These are phyloP conservation scores for Brienomyrus brachyistius DNA, from an alignment of 2,113 vertebrate genomes.

Conservation along the genomic window DNA sequence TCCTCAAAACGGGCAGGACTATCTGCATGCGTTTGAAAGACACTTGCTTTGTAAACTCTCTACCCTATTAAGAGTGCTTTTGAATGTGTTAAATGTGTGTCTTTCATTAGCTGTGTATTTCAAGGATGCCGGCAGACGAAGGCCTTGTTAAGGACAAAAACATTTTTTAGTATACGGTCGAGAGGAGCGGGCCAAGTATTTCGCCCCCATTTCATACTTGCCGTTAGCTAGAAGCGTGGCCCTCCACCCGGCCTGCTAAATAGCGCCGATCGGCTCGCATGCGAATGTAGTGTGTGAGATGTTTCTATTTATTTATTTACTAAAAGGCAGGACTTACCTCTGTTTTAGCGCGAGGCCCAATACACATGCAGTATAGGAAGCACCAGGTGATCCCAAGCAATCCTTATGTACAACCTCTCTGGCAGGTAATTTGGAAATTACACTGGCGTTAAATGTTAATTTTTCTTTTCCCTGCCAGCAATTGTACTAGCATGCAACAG, in stretches of 20 bases:
- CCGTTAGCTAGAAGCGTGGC: not conserved
- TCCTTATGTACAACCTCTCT: conserved; percentile 32
- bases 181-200: not conserved
- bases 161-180: not conserved
- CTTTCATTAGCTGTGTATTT: not conserved
- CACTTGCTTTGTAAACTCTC: not conserved
- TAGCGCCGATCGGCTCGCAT: not conserved
- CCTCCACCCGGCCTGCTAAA: not conserved
- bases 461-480: conserved; percentile 29
- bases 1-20: too few species aligned
- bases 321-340: not conserved
- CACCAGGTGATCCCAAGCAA: conserved; percentile 12
- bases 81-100: not conserved
- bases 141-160: not conserved
- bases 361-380: conserved; percentile 9
- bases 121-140: not conserved
- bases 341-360: not conserved
- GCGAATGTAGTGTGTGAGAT: not conserved
- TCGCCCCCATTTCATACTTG: not conserved
- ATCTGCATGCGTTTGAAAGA: not conserved
- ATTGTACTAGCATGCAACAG: conserved; percentile 35
- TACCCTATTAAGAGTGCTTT: not conserved
- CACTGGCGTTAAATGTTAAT: conserved; percentile 35
- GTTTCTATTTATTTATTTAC: not conserved
- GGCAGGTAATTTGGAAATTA: conserved; percentile 33